Percentiles rank a stretch among this genome's conserved stretches.
These are phyloP conservation scores for Oophaga pumilio DNA, from an alignment of 2,113 vertebrate genomes.

Conservation along the genomic window DNA sequence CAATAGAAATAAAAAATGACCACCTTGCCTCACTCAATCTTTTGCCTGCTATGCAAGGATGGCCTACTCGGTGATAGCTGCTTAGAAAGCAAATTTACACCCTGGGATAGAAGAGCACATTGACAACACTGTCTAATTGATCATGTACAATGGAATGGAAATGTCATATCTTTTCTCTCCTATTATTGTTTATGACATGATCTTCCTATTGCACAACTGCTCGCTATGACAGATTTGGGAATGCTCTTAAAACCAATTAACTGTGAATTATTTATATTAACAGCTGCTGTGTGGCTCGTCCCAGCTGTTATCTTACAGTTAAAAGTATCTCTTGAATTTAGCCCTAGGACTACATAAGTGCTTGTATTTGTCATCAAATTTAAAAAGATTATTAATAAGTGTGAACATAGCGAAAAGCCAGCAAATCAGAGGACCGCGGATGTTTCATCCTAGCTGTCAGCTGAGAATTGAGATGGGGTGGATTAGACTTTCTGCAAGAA, in stretches of 20 bases:
- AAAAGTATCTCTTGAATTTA: conserved; percentile 16
- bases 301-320: conserved; percentile 59
- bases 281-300: conserved; percentile 56
- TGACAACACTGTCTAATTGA: conserved; percentile 60
- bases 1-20: not conserved
- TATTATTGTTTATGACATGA: not conserved
- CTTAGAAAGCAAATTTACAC: conserved; percentile 29
- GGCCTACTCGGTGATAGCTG: not conserved
- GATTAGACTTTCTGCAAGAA: conserved; percentile 26
- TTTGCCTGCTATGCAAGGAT: not conserved
- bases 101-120: conserved; percentile 51
- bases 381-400: conserved; percentile 31
- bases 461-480: conserved; percentile 6
- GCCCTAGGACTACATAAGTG: conserved; percentile 42
- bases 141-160: conserved; percentile 51
- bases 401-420: conserved; percentile 45
- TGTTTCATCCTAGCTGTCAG: conserved; percentile 43
- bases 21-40: not conserved
- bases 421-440: conserved; percentile 11
- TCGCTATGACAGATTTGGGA: conserved; percentile 24
- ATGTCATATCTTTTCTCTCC: conserved; percentile 45
- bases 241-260: conserved; percentile 58
- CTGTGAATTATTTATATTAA: conserved; percentile 62
- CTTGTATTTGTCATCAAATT: conserved; percentile 42
- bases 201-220: not conserved